Evolutionary conservation across 2,113 vertebrate genomes (phyloP), one percentile per base, ranked within the genome.

Genomic region (Nibea coibor): DNA sequence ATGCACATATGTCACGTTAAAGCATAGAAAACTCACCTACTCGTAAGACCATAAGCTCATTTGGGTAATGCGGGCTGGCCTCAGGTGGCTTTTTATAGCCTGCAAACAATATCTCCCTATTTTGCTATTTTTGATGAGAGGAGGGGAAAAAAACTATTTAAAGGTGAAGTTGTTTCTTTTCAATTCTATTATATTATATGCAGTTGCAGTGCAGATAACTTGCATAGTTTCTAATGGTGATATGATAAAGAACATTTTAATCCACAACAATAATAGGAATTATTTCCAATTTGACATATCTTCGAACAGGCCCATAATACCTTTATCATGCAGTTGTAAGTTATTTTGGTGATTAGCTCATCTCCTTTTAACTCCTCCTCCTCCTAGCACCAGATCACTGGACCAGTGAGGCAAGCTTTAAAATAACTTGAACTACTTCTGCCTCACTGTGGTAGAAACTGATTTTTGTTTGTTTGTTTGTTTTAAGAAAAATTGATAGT

Each of bases 31-130:
- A 94, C 93, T 91, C 89, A 90, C 93, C 90, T 89, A 87, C 83
- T 82, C 88, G 80, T 90, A 95, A 96, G 94, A 93, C 91, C 89
- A 94, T 98, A 97, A 98, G 95, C 97, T 96, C 93, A 96, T 98
- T 97, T 96, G 91, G 92, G 88, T 97, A 98, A 97, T 95, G 94
- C 92, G 64, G 84, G 75, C 92, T 89, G 80, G 90, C 85, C 71
- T 86, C 79, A 88, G 81, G 83, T 89, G 69, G 71, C 83, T 94
- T 93, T 94, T 94, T 90, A 94, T 94, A 94, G 91, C 51, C 65
- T 26, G 66, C 72, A 83, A 80, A 89, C 76, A 89, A 84, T 80
- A 81, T 72, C 66, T 76, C 53, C 26, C 66, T 19, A 16, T 82
- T 39, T 39, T 39, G 8, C 35, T 39, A 39, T 39, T 39, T 39